These are phyloP conservation scores for Chaetoderma sp. DNA, from an alignment of 2,888 invertebrate genomes.

Conservation along the genomic window DNA sequence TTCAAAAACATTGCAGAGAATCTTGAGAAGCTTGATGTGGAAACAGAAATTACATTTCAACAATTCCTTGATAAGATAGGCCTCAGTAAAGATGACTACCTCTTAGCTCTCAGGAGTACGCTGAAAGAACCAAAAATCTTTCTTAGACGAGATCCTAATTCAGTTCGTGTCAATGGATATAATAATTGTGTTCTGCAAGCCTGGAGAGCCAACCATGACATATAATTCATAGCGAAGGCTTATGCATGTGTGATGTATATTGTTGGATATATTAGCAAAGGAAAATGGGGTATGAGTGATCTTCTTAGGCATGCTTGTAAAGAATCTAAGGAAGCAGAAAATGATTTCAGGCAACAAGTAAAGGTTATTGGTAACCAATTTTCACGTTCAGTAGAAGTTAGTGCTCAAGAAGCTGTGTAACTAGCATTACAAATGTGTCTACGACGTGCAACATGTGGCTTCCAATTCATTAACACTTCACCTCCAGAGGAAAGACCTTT, in stretches of 20 bases:
- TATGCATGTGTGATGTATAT: slow-evolving; percentile 61
- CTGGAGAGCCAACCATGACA: slow-evolving; percentile 61
- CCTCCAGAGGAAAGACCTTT: too few relatives aligned
- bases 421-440: background rate
- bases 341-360: slow-evolving; percentile 31
- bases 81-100: too few relatives aligned
- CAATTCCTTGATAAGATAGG: background rate
- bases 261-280: slow-evolving; percentile 36
- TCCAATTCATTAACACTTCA: too few relatives aligned
- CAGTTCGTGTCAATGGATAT: slow-evolving; percentile 46
- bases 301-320: slow-evolving; percentile 37
- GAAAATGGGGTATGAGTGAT: slow-evolving; percentile 28
- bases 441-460: too few relatives aligned
- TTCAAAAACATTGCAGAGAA: too few relatives aligned
- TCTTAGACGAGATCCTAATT: slow-evolving; percentile 40
- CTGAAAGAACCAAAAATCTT: too few relatives aligned
- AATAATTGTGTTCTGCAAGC: slow-evolving; percentile 43
- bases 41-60: too few relatives aligned
- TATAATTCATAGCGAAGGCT: slow-evolving; percentile 61
- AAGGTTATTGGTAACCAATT: slow-evolving; percentile 25
- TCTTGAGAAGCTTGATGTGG: too few relatives aligned
- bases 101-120: background rate
- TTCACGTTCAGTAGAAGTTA: slow-evolving; percentile 19
- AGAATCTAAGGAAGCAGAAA: slow-evolving; percentile 47
- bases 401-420: slow-evolving; percentile 27